Evolutionary conservation across 2,113 vertebrate genomes (phyloP), one percentile per base, ranked within the genome.

Genomic region (Protomyctophum bolini): DNA sequence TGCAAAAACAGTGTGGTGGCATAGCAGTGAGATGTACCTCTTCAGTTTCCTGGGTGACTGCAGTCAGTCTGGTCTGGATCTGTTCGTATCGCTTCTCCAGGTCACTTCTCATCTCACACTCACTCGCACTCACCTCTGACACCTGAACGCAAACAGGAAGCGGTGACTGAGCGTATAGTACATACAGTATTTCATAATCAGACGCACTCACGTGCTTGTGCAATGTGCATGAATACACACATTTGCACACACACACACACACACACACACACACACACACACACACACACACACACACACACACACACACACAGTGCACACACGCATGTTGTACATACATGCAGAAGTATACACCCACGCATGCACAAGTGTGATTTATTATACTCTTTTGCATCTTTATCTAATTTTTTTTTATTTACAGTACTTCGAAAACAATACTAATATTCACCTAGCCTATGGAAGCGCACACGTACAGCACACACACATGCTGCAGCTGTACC

Each of bases 81-180:
- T 95, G 94, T 81, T 91, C 93, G 72, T 93, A 94, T 62, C 95
- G 90, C 46, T 91, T 93, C 45, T 94, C 88, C 41, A 97, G 83
- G 67, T 97, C 96, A 0, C 91, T 89, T 52, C 85, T 87, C 77
- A 95, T 88, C 64, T 95, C 92, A 59, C 87, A 68, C 45, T 92
- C 94, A 21, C 21, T 2, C 1, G 92, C 91, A 6, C 73, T 91
- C 65, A 97, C 91, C 58, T 96, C 94, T 2, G 88, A 90, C 58
- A 95, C 93, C 95, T 97, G 79, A 2, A 6, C 51, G 4, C 3
- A 46, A 70, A 11, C 29, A 62, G 0, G 10, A 59, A 45, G 51
- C 2, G 10, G 10, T 0, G 51, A 54, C 6, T 12, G 10, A 12
- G 12, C 2, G 14, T 12, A 12, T 10, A 6, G 10, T 54, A 21